Conservation (phyloP, 1,140 invertebrate genomes). For the Tetramorium simillimum region DNA sequence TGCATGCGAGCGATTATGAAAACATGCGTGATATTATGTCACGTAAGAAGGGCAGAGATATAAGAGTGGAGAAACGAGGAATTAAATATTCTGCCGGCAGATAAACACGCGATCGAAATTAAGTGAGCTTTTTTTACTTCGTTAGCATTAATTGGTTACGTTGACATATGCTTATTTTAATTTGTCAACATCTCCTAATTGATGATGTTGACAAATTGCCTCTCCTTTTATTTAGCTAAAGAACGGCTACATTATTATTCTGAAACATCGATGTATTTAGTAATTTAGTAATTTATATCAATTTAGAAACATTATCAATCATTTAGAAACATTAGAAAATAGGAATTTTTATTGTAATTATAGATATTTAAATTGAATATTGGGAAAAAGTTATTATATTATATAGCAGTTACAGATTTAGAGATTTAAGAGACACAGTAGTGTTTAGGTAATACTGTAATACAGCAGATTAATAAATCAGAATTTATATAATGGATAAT, state of each 20-base stretch:
- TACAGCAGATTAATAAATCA: neutral
- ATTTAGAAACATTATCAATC: slow-evolving; percentile 37
- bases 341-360: neutral
- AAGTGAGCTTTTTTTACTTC: slow-evolving; percentile 12
- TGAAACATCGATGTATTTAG: neutral
- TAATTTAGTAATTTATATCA: slow-evolving; percentile 40
- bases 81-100: slow-evolving; percentile 66
- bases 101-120: slow-evolving; percentile 65
- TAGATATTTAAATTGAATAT: neutral
- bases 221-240: neutral
- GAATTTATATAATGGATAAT: neutral
- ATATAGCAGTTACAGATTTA: neutral
- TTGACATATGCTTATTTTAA: slow-evolving; percentile 16
- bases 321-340: slow-evolving; percentile 13
- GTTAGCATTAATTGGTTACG: slow-evolving; percentile 22
- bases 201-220: neutral
- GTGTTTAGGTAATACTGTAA: neutral
- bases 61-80: slow-evolving; percentile 63
- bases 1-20: slow-evolving; percentile 74
- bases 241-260: neutral
- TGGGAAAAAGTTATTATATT: neutral
- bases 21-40: slow-evolving; percentile 76
- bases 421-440: neutral
- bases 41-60: slow-evolving; percentile 47
- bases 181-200: slow-evolving; percentile 19